Base-by-base conservation (phyloP, 2,113 vertebrate species). In the Rhombomys opimus region DNA sequence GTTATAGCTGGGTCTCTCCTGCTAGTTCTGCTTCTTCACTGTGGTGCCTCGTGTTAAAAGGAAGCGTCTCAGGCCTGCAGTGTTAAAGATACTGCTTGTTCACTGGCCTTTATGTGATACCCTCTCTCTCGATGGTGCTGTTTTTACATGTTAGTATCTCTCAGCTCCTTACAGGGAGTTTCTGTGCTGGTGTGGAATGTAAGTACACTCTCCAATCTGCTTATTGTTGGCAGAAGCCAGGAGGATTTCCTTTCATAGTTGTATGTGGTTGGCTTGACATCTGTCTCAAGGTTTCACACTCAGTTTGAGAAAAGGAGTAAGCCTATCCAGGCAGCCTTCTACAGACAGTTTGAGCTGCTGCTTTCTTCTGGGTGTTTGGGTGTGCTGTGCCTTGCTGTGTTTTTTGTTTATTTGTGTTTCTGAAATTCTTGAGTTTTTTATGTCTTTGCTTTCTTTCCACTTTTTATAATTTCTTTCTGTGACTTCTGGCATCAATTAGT, bases 401-500 rank as follows among this genome's bases (percentile, higher is more conserved):
- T 78, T 73, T 52, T 70, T 70, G 68, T 67, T 30, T 67, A 32
- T 78, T 89, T 70, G 54, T 63, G 81, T 38, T 67, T 84, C 32
- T 63, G 18, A 80, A 63, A 52, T 89, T 63, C n/a, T 20, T 87
- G 18, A 46, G 6, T 89, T 50, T 32, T 57, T 90, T 75, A 78
- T 14, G 4, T 38, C 50, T 67, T 96, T 87, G 27, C 46, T 35
- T 65, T 61, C 13, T 89, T 87, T 8, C 1, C 2, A 59, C 10
- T n/a, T 93, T 67, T 93, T 46, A 80, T 27, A 85, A 75, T 93
- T 92, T 17, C 77, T 22, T 90, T 52, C 85, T 76, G 52, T 89
- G 75, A 4, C 85, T 25, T 52, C 20, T 77, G 59, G 2, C 14
- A 61, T 41, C 89, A 77, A 88, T 72, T 41, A 20, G 41, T 81